Evolutionary conservation across 2,888 invertebrate species (phyloP).

Genomic region (Nomada lathburiana): DNA sequence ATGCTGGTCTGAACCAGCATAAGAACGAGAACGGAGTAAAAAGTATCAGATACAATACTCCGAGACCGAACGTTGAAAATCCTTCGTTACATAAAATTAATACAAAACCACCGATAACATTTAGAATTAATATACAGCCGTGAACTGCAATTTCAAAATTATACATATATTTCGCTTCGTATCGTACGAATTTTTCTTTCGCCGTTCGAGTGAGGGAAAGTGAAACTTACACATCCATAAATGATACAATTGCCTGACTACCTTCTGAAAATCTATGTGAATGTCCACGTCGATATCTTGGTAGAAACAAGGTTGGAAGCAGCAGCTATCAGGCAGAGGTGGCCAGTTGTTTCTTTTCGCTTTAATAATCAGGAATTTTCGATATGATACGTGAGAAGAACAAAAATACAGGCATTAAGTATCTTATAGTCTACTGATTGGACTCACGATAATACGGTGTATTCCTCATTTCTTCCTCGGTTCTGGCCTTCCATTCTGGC

Average conservation of each 20-base stretch:
- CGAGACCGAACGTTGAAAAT: constrained; percentile 92
- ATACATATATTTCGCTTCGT: constrained; percentile 6
- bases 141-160: constrained; percentile 90
- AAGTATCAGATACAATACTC: constrained; percentile 94
- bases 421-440: not conserved
- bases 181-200: not conserved
- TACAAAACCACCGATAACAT: constrained; percentile 94
- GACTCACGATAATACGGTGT: constrained; percentile 85
- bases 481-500: constrained; percentile 94
- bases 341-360: constrained; percentile 98
- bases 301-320: constrained; percentile 99
- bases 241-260: constrained; percentile 97
- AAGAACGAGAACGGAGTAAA: constrained; percentile 99
- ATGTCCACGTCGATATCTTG: constrained; percentile 99
- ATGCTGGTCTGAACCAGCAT: constrained; percentile 99
- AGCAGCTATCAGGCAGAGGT: constrained; percentile 96
- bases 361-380: constrained; percentile 75
- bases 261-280: constrained; percentile 98
- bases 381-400: constrained; percentile 6
- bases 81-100: constrained; percentile 88
- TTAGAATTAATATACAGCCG: constrained; percentile 92
- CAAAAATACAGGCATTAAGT: not conserved
- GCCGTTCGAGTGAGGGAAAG: not conserved
- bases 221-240: constrained; percentile 97
- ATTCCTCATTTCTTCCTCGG: constrained; percentile 83